Percentiles rank a stretch among this genome's conserved stretches.
Conservation (phyloP, 1,140 invertebrate species). For the Drosophila suzukii region DNA sequence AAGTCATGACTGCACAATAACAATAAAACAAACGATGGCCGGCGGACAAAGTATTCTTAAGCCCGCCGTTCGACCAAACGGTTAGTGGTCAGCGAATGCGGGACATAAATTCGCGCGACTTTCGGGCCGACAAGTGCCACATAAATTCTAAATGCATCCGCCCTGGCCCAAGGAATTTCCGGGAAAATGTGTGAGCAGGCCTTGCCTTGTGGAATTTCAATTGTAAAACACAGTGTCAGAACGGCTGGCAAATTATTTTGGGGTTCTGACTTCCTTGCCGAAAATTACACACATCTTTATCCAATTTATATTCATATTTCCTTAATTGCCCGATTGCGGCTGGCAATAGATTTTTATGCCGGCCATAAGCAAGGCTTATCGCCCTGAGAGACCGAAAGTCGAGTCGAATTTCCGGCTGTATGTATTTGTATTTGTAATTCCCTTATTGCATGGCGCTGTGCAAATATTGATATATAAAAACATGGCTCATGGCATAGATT, state of each 20-base stretch:
- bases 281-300: constrained; percentile 37
- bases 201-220: constrained; percentile 53
- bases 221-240: constrained; percentile 24
- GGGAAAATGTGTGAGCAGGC: constrained; percentile 2
- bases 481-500: constrained; percentile 71
- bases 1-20: constrained; percentile 81
- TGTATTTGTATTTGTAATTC: constrained; percentile 43
- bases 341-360: constrained; percentile 47
- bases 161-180: constrained; percentile 21
- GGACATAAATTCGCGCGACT: constrained; percentile 76
- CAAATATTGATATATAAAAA: constrained; percentile 78
- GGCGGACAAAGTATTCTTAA: constrained; percentile 73
- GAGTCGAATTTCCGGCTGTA: constrained; percentile 16
- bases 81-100: constrained; percentile 59
- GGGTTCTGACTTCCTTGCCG: not conserved
- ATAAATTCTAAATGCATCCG: constrained; percentile 81
- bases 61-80: constrained; percentile 42
- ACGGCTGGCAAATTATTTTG: constrained; percentile 33
- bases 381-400: constrained; percentile 26
- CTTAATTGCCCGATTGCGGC: constrained; percentile 48
- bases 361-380: constrained; percentile 46
- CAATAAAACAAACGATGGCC: constrained; percentile 76
- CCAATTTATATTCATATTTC: constrained; percentile 56
- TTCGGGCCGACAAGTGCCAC: constrained; percentile 77
- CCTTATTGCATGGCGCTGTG: constrained; percentile 37